Conservation (phyloP, 1,140 invertebrate species). For the Zaprionus camerounensis region DNA sequence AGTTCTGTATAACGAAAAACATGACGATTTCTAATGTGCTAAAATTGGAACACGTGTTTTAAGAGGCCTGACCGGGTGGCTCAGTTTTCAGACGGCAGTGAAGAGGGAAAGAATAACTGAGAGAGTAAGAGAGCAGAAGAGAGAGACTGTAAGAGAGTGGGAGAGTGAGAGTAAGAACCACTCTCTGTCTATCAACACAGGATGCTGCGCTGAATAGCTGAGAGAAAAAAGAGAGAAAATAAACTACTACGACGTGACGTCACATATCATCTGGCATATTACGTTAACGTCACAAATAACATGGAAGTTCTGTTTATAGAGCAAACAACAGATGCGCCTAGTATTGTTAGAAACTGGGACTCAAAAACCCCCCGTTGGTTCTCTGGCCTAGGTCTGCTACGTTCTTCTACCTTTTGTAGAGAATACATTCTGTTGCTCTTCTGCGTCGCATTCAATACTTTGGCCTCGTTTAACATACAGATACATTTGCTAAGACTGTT, state of each 20-base stretch:
- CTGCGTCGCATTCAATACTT: conserved; percentile 4
- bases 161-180: background rate
- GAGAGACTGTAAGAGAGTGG: conserved; percentile 3
- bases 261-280: conserved; percentile 16
- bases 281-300: background rate
- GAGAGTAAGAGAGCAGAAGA: background rate
- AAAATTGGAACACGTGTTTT: conserved; percentile 61
- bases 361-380: background rate
- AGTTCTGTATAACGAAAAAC: background rate
- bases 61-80: conserved; percentile 57
- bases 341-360: background rate
- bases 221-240: conserved; percentile 12
- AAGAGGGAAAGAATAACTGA: background rate
- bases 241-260: background rate
- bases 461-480: background rate
- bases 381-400: background rate
- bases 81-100: conserved; percentile 23
- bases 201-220: conserved; percentile 41
- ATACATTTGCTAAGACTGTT: conserved; percentile 19
- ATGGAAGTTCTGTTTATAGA: conserved; percentile 7
- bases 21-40: conserved; percentile 19
- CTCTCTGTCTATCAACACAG: background rate
- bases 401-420: background rate
- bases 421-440: background rate
- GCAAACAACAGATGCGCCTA: conserved; percentile 10